Evolutionary conservation across 2,797 vertebrate species (phyloP), one percentile per base, ranked within the genome.

Genomic region (Oreochromis mossambicus): DNA sequence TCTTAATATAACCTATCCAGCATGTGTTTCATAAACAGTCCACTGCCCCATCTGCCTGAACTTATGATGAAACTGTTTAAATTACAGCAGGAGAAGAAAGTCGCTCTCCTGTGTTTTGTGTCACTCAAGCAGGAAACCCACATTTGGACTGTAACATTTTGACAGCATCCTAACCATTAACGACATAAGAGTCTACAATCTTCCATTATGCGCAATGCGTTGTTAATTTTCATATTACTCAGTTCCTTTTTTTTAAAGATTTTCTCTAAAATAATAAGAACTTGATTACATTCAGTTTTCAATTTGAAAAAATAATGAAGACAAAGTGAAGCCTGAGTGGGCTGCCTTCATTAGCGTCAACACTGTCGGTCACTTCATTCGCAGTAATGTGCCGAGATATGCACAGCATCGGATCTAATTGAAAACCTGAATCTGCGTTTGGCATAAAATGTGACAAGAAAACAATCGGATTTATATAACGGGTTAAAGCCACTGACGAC

Each of bases 1-100:
- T 91, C 91, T 82, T 90, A 90, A 85, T 91, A 87, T 92, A 92
- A 91, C 88, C 87, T 86, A 32, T 34, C 17, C 80, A 82, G 81
- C 77, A 85, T 84, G 85, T 66, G 83, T 79, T 92, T 88, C 80
- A 80, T 32, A 87, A 91, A 87, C 80, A 81, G 51, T 43, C 80
- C 13, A 66, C 68, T 38, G 48, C 50, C 12, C 77, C 85, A 81
- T 84, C 83, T 77, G 82, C 78, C 58, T 29, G 14, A 80, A 86
- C 14, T 68, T 6, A 52, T 75, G 81, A 87, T 86, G 79, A 77
- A 88, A 86, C 12, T 3, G n/a, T 78, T 34, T 19, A 58, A 77
- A 84, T 83, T 81, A 51, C 38, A 75, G 41, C 32, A 15, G 7
- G 9, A 17, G 17, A 13, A 24, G 26, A 80, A 63, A 77, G 50